Evolutionary conservation across 2,888 invertebrate genomes (phyloP).

Genomic region (Lepidochrysops patricia): DNA sequence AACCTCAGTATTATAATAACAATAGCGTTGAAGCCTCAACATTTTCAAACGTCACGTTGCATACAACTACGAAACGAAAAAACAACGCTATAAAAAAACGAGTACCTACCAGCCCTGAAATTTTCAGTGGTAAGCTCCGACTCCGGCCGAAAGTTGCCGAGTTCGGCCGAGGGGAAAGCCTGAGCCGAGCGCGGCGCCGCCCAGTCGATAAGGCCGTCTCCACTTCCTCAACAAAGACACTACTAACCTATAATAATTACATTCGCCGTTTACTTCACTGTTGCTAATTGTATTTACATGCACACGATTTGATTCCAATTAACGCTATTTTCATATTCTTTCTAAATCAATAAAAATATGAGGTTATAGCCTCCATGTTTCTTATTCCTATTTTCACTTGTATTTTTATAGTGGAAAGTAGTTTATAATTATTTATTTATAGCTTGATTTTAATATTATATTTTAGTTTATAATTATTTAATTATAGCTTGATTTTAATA

Average conservation of each 20-base stretch:
- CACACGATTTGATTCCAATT: slow-evolving; percentile 3
- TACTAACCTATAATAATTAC: slow-evolving; percentile 72
- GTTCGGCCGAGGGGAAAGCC: slow-evolving; percentile 40
- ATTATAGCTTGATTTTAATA: too few species aligned
- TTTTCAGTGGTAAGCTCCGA: slow-evolving; percentile 55
- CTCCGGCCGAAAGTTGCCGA: slow-evolving; percentile 42
- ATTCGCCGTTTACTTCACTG: slow-evolving; percentile 16
- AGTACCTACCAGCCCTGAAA: slow-evolving; percentile 69
- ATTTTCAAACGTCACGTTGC: neutral
- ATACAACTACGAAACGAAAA: neutral
- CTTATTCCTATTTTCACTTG: too few species aligned
- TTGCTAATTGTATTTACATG: slow-evolving; percentile 1
- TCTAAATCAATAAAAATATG: too few species aligned
- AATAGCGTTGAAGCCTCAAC: too few species aligned
- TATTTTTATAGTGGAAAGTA: too few species aligned
- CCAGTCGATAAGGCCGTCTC: slow-evolving; percentile 75
- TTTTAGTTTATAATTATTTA: too few species aligned
- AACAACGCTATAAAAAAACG: slow-evolving; percentile 37
- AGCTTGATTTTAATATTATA: too few species aligned
- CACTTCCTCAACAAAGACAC: slow-evolving; percentile 66
- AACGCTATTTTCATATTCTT: too few species aligned
- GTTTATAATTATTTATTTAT: too few species aligned
- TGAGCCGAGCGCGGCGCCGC: slow-evolving; percentile 65
- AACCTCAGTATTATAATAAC: too few species aligned
- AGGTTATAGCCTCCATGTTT: too few species aligned